Conservation (phyloP, 2,888 invertebrate genomes). For the Scelioninae gen. 1 region DNA sequence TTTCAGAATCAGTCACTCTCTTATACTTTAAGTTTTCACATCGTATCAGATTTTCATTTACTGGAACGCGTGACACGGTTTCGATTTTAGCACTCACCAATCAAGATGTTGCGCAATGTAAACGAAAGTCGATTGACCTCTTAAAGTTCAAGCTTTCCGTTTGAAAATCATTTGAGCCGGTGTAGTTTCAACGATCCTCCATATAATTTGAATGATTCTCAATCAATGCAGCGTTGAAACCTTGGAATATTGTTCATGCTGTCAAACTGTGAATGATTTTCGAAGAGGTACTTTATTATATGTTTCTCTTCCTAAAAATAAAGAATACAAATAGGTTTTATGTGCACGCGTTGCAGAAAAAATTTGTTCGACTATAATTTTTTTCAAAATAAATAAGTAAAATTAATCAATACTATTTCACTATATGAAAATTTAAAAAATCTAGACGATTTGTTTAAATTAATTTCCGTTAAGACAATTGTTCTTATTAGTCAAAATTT, state of each 20-base stretch:
- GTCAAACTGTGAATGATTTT: slow-evolving; percentile 25
- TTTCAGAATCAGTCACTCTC: neutral
- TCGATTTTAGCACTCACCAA: neutral
- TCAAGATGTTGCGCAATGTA: neutral
- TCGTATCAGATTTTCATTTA: neutral
- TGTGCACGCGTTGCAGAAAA: too few species aligned
- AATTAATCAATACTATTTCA: too few species aligned
- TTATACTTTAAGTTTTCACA: neutral
- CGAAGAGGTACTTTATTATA: too few species aligned
- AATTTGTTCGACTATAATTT: too few species aligned
- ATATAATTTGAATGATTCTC: slow-evolving; percentile 24
- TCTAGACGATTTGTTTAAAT: too few species aligned
- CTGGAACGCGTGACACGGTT: slow-evolving; percentile 1
- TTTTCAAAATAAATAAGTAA: too few species aligned
- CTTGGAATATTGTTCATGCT: slow-evolving; percentile 7
- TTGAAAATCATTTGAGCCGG: too few species aligned
- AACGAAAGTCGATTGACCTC: slow-evolving; percentile 3
- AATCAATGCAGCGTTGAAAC: slow-evolving; percentile 22
- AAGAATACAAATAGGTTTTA: too few species aligned
- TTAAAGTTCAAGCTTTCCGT: slow-evolving; percentile 9
- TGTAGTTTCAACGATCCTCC: slow-evolving; percentile 7
- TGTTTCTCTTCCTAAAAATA: too few species aligned
- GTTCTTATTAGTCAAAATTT: too few species aligned
- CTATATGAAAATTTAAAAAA: too few species aligned
- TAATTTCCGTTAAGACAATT: too few species aligned